Conservation (phyloP, 2,888 invertebrate species). For the Apeira syringaria region DNA sequence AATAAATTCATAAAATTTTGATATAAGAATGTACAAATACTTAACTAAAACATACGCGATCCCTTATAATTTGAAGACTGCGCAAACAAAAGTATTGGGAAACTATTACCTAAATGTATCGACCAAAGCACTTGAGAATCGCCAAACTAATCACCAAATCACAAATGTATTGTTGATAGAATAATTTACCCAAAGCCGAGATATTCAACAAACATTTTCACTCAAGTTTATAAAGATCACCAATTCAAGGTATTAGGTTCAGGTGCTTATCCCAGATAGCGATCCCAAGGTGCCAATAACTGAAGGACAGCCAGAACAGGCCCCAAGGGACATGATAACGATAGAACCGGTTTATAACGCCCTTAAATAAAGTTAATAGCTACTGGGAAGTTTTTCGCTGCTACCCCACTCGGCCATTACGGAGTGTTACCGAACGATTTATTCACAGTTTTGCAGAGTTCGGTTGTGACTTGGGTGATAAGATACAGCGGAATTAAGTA, state of each 20-base stretch:
- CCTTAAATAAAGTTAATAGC: conserved; percentile 82
- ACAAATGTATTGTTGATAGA: too few relatives aligned
- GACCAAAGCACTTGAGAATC: too few relatives aligned
- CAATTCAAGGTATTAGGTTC: conserved; percentile 17
- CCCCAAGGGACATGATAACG: conserved; percentile 73
- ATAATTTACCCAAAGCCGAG: too few relatives aligned
- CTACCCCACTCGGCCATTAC: conserved; percentile 74
- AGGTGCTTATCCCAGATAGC: conserved; percentile 32
- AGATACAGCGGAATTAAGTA: conserved; percentile 5
- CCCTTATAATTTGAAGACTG: too few relatives aligned
- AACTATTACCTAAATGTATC: too few relatives aligned
- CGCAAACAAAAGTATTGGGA: too few relatives aligned
- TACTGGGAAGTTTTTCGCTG: conserved; percentile 73
- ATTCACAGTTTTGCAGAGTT: conserved; percentile 74
- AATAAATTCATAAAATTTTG: too few relatives aligned
- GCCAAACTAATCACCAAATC: too few relatives aligned
- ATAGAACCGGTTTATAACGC: conserved; percentile 78
- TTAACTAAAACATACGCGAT: too few relatives aligned
- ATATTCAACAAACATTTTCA: background rate
- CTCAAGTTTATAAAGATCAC: background rate
- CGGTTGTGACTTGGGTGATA: conserved; percentile 23
- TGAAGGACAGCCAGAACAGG: conserved; percentile 61
- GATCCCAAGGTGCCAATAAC: conserved; percentile 56
- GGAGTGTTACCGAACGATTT: conserved; percentile 74
- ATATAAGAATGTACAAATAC: too few relatives aligned